phyloP scores from a whole-genome alignment of 2,888 invertebrate genomes.

The Linyphia triangularis region DNA sequence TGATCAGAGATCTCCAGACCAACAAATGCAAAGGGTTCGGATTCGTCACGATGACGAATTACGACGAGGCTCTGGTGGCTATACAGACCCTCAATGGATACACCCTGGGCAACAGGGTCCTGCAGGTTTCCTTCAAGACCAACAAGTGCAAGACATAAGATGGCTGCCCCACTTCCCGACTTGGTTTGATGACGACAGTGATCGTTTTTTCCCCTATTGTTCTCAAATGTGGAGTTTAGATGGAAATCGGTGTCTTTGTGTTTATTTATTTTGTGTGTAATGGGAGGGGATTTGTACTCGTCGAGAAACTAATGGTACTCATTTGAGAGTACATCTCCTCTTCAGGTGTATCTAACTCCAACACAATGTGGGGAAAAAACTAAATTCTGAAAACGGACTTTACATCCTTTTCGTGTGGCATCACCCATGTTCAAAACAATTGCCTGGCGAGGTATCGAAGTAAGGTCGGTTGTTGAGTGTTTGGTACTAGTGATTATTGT shows the following conservation, averaged over 20 bases:
- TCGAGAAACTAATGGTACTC: constrained; percentile 24
- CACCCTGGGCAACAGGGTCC: constrained; percentile 94
- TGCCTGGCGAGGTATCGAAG: background rate
- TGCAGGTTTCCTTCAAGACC: constrained; percentile 98
- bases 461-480: background rate
- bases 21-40: constrained; percentile 99
- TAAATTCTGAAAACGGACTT: constrained; percentile 44
- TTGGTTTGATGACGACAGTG: constrained; percentile 50
- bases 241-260: background rate
- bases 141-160: constrained; percentile 79
- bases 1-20: constrained; percentile 95
- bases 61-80: constrained; percentile 97
- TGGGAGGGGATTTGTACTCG: constrained; percentile 35
- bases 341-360: constrained; percentile 27
- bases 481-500: constrained; percentile 26
- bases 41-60: constrained; percentile 99
- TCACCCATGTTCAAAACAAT: constrained; percentile 54
- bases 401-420: constrained; percentile 59
- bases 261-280: constrained; percentile 28
- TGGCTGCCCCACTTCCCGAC: constrained; percentile 5
- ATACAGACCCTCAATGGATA: constrained; percentile 98
- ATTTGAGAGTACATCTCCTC: constrained; percentile 51
- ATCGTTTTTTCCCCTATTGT: constrained; percentile 67
- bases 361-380: constrained; percentile 65
- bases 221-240: constrained; percentile 23